Evolutionary conservation across 2,888 invertebrate species (phyloP), one percentile per base, ranked within the genome.

Genomic region (Odontomyia ornata): DNA sequence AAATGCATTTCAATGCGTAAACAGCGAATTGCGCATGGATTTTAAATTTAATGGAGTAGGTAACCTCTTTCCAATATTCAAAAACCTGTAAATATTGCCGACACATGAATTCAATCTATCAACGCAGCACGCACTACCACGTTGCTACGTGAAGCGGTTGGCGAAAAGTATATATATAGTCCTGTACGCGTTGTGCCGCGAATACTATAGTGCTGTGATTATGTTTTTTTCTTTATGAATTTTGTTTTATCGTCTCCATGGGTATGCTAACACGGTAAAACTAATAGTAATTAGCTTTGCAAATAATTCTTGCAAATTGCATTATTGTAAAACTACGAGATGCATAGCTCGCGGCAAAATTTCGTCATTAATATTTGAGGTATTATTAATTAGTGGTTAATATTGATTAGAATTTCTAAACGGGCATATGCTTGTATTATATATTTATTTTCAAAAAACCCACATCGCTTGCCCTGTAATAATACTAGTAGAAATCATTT

Each of bases 1-100:
- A 11, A 60, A 21, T 60, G 69, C 47, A 25, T 69, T 69, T 56
- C 21, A 18, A 15, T 73, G 73, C 73, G 73, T 57, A 23, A 60
- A 57, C 43, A 23, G 36, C 25, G 36, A 57, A 57, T 56, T 73
- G 73, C 73, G 73, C 73, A 60, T 43, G 43, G 23, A 43, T 73
- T 73, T 73, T 73, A 36, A n/a, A 9, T 57, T 56, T 47, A 9
- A 13, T 43, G n/a, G 23, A 21, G 1, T n/a, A n/a, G n/a, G n/a
- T 25, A 30, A 11, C 25, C 47, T 15, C 52, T 25, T 67, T 15
- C 36, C 21, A n/a, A 60, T 9, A 52, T 27, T 13, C 36, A 46
- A 5, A 43, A 23, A 13, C 15, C 23, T 43, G 67, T 28, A 43
- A 18, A 43, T 43, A 43, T 60, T 4, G 1, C 7, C 11, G 7